phyloP scores from a whole-genome alignment of 2,888 invertebrate species.

The Chaitophorus viminalis region DNA sequence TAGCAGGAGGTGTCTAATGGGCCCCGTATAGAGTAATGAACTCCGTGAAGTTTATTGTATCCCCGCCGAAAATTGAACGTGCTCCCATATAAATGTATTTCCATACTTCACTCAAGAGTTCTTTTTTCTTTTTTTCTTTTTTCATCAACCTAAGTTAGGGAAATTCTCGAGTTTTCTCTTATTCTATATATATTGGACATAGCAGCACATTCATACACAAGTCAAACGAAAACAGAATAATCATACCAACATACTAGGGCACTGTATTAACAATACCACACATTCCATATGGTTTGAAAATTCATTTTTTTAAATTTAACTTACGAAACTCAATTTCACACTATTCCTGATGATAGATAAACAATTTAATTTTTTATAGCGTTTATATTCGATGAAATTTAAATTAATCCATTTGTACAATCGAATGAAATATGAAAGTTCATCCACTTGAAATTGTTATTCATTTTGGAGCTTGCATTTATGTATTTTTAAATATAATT shows the following conservation, averaged over 20 bases:
- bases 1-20: slow-evolving; percentile 8
- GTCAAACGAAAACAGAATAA: background rate
- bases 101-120: background rate
- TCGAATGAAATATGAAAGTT: too few relatives aligned
- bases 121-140: background rate
- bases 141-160: background rate
- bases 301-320: too few relatives aligned
- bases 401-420: too few relatives aligned
- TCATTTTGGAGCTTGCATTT: too few relatives aligned
- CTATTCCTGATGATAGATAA: too few relatives aligned
- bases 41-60: slow-evolving; percentile 26
- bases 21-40: slow-evolving; percentile 37
- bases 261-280: too few relatives aligned
- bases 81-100: slow-evolving; percentile 11
- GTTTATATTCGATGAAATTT: too few relatives aligned
- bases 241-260: background rate
- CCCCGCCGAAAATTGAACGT: background rate
- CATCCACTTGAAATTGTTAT: too few relatives aligned
- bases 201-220: background rate
- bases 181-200: background rate
- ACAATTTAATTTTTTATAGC: too few relatives aligned
- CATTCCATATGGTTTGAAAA: too few relatives aligned
- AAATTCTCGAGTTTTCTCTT: background rate
- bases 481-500: too few relatives aligned
- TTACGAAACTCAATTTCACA: too few relatives aligned